Base-by-base conservation (phyloP, 2,797 vertebrate species). In the Sebastolobus alascanus region DNA sequence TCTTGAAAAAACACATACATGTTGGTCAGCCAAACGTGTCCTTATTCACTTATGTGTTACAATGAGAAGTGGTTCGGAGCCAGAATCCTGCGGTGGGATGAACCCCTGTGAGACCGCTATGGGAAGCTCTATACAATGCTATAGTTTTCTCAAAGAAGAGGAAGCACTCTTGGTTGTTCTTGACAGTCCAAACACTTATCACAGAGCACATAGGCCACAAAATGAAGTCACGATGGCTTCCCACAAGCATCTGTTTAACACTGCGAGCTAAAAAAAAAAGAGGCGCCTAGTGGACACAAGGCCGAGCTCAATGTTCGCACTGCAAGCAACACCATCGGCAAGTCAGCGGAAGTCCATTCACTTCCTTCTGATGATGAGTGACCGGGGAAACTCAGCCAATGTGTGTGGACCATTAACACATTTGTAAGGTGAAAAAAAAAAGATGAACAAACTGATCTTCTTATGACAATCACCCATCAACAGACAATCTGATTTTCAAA, bases 231-330 rank as follows among this genome's bases (percentile, higher is more conserved):
- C 70, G 25, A 59, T 37, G 40, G 52, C 65, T 84, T 88, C 87
- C 84, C 65, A 86, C 83, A 65, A 86, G 84, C 77, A 81, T 86
- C 74, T 81, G 71, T 76, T 54, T 29, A 86, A 83, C 79, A 68
- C 69, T 43, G 68, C 6, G 1, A 58, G 74, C 37, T 73, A 63
- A 83, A 46, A 81, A 84, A 70, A 18, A 68, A 80, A 59, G 63
- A 84, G 29, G 63, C 4, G 54, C 0, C 31, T 54, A 69, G 38
- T 67, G 77, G 68, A 84, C 72, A 8, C 61, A 54, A 73, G 55
- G 37, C 59, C 2, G 5, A 61, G 58, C 35, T 74, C 1, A 1
- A 12, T 60, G 68, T 84, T 87, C 81, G 68, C 88, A 73, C 81
- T 18, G 70, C 73, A 88, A 84, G 69, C 82, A 84, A 87, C 88